Evolutionary conservation across 2,888 invertebrate species (phyloP).

Genomic region (Omphaloscelis lunosa): DNA sequence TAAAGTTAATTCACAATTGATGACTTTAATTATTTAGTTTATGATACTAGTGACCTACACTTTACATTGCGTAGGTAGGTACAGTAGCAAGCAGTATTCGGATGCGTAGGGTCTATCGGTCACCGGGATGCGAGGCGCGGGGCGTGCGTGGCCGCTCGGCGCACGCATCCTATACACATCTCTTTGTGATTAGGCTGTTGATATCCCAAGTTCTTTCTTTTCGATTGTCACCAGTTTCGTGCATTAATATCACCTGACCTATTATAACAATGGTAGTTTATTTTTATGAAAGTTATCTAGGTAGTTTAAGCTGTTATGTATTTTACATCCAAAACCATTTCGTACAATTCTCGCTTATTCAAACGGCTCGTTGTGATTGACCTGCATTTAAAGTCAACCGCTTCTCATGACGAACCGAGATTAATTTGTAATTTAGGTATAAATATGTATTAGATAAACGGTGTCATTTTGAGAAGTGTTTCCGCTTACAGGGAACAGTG

Average conservation of each 20-base stretch:
- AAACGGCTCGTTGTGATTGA: constrained; percentile 83
- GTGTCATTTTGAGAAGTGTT: constrained; percentile 86
- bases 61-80: constrained; percentile 69
- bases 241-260: constrained; percentile 85
- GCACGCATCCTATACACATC: constrained; percentile 83
- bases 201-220: constrained; percentile 67
- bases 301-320: constrained; percentile 90
- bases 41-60: constrained; percentile 78
- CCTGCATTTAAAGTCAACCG: constrained; percentile 87
- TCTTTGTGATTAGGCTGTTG: constrained; percentile 75
- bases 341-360: constrained; percentile 79
- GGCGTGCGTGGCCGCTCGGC: constrained; percentile 38
- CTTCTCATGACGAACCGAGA: constrained; percentile 87
- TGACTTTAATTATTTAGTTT: constrained; percentile 85
- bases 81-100: constrained; percentile 60
- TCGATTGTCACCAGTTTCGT: constrained; percentile 76
- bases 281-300: constrained; percentile 90
- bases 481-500: constrained; percentile 81
- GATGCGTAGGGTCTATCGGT: constrained; percentile 53
- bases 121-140: constrained; percentile 47
- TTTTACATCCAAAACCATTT: constrained; percentile 84
- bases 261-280: constrained; percentile 89
- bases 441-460: constrained; percentile 88
- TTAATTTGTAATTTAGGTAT: constrained; percentile 89
- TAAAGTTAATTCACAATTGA: constrained; percentile 88